A percentile compares a stretch with the other conserved stretches of the same genome.
phyloP scores from a whole-genome alignment of 2,113 vertebrate genomes.

The Verasper variegatus region DNA sequence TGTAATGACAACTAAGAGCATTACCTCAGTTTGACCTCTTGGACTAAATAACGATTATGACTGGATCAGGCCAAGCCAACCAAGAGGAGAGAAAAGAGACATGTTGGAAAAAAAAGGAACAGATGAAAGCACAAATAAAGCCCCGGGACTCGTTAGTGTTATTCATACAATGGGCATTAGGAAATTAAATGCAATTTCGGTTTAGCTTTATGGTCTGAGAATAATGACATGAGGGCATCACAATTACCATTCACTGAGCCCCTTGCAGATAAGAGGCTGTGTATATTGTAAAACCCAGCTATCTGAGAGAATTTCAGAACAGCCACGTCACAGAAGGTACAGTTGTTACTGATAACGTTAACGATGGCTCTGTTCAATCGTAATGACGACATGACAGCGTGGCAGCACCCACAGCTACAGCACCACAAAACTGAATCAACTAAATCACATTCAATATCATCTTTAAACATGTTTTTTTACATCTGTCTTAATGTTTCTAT shows the following conservation, averaged over 20 bases:
- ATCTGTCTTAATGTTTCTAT: not conserved
- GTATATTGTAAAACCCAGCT: not conserved
- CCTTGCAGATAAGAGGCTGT: not conserved
- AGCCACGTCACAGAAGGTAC: too few species aligned
- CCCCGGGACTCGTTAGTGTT: not conserved
- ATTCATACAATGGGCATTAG: not conserved
- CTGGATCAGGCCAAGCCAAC: constrained; percentile 3
- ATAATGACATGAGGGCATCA: not conserved
- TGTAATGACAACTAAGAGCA: constrained; percentile 1
- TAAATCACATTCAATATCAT: not conserved
- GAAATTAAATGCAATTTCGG: not conserved
- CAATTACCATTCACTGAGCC: not conserved
- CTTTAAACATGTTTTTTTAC: not conserved
- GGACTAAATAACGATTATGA: constrained; percentile 29
- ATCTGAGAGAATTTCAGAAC: too few species aligned
- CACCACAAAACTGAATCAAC: not conserved
- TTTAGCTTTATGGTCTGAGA: not conserved
- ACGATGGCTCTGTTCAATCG: too few species aligned
- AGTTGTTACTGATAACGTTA: too few species aligned
- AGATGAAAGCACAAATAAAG: not conserved
- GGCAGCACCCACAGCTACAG: too few species aligned
- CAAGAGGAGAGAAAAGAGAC: not conserved
- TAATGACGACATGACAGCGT: too few species aligned
- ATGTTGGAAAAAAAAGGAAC: not conserved
- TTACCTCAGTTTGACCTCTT: constrained; percentile 52